Evolutionary conservation across 2,888 invertebrate genomes (phyloP), one percentile per base, ranked within the genome.

Genomic region (Acanthosoma haemorrhoidale): DNA sequence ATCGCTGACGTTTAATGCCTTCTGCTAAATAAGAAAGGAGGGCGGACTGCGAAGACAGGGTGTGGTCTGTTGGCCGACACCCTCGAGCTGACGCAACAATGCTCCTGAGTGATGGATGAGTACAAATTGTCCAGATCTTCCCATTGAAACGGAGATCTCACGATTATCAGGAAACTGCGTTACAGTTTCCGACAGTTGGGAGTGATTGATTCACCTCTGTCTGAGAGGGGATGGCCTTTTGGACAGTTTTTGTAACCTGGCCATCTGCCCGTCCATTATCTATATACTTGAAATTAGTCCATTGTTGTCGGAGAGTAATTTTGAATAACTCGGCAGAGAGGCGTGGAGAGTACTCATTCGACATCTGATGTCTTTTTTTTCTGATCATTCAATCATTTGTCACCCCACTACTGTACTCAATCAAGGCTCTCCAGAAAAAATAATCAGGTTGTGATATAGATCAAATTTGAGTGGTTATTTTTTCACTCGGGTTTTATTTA

Each of bases 111-210:
- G 61, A 61, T 61, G 34, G 61, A 61, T 61, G 61, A 21, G 34
- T 61, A 61, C 61, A 61, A 61, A 61, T 61, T 61, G 61, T 34
- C 61, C 25, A 21, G 36, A 34, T 21, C 34, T 34, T 13, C 8
- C 61, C 36, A 61, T 61, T 61, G 38, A 36, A 34, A 34, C 11
- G 5, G n/a, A 6, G 25, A 36, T 36, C 36, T 36, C 36, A 61
- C 61, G 61, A 61, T 61, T 32, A 61, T 61, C 61, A 21, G 61
- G 61, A 61, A 61, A 61, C 61, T 36, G 21, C 36, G 61, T 21
- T 36, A 21, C 25, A 51, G 51, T 51, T 51, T 51, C 51, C 51
- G 51, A 51, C 51, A 51, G 51, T 51, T 51, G 51, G 51, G 21
- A 51, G 51, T 51, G 51, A 51, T 51, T 51, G 51, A 51, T 51